Percentiles rank a stretch among this genome's conserved stretches.
Conservation (phyloP, 2,797 vertebrate genomes). For the Fundulus diaphanus region DNA sequence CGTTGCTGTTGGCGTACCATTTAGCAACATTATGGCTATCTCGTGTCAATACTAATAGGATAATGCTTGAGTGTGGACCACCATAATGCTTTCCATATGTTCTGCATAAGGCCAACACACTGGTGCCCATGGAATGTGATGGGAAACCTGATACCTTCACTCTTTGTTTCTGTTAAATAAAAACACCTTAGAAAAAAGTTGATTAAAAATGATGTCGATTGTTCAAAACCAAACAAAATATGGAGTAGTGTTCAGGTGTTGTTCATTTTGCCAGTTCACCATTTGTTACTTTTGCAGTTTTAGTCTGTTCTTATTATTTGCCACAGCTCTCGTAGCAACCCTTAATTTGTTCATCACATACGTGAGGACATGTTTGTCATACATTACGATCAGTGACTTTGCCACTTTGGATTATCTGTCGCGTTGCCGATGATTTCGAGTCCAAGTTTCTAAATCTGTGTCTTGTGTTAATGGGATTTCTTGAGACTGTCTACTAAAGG, state of each 20-base stretch:
- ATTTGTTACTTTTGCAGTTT: too few relatives aligned
- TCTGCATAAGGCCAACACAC: slow-evolving; percentile 12
- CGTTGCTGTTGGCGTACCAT: slow-evolving; percentile 33
- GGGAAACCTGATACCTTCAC: slow-evolving; percentile 36
- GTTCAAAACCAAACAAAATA: neutral
- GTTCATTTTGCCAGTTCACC: too few relatives aligned
- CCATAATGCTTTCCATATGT: slow-evolving; percentile 68
- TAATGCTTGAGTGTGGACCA: slow-evolving; percentile 53
- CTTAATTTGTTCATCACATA: neutral
- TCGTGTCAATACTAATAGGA: slow-evolving; percentile 44
- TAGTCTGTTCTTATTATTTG: too few relatives aligned
- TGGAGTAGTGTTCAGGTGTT: neutral
- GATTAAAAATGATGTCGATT: neutral
- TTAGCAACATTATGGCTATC: slow-evolving; percentile 55
- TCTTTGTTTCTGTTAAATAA: slow-evolving; percentile 5
- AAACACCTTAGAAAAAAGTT: neutral
- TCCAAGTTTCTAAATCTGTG: neutral
- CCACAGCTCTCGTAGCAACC: neutral
- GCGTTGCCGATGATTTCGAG: neutral
- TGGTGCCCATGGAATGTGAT: slow-evolving; percentile 39
- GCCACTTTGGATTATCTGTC: neutral
- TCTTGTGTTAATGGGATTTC: neutral
- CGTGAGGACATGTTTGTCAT: neutral
- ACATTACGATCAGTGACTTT: neutral
- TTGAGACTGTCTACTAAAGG: neutral